A percentile compares a stretch with the other conserved stretches of the same genome.
Conservation (phyloP, 2,113 vertebrate genomes). For the Rhizomys pruinosus region DNA sequence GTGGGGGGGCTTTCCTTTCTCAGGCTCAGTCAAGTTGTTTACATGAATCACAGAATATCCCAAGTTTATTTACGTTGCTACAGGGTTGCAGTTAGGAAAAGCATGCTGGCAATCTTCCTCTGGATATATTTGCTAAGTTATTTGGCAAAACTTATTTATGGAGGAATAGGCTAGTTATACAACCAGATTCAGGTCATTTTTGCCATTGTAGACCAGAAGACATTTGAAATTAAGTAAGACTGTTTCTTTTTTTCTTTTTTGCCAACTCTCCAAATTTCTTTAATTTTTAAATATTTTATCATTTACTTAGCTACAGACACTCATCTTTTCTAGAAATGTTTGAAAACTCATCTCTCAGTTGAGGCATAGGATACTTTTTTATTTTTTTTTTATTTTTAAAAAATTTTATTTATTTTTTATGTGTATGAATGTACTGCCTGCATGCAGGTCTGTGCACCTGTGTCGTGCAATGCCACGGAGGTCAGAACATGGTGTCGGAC, state of each 20-base stretch:
- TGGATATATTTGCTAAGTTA: not conserved
- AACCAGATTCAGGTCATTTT: not conserved
- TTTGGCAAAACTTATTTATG: not conserved
- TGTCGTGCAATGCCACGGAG: too few relatives aligned
- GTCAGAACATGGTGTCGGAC: too few relatives aligned
- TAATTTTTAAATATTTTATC: not conserved
- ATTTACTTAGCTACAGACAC: not conserved
- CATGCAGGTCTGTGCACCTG: too few relatives aligned
- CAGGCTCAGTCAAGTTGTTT: conserved; percentile 72
- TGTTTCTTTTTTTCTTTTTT: too few relatives aligned
- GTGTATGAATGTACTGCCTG: too few relatives aligned
- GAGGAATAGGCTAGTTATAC: not conserved
- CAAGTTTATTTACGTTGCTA: conserved; percentile 70
- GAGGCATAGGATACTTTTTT: not conserved
- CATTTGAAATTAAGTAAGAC: not conserved
- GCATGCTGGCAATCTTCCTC: conserved; percentile 53
- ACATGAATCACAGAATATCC: conserved; percentile 67
- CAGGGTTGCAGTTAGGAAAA: conserved; percentile 67
- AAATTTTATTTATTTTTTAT: too few relatives aligned
- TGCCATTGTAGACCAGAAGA: not conserved
- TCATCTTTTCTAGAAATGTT: not conserved
- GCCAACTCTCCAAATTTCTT: not conserved
- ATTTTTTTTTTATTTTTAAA: too few relatives aligned
- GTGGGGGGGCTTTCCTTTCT: conserved; percentile 73
- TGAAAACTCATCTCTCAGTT: not conserved